These are phyloP conservation scores for Dicentrarchus labrax DNA, from an alignment of 2,113 vertebrate species.

Conservation along the genomic window DNA sequence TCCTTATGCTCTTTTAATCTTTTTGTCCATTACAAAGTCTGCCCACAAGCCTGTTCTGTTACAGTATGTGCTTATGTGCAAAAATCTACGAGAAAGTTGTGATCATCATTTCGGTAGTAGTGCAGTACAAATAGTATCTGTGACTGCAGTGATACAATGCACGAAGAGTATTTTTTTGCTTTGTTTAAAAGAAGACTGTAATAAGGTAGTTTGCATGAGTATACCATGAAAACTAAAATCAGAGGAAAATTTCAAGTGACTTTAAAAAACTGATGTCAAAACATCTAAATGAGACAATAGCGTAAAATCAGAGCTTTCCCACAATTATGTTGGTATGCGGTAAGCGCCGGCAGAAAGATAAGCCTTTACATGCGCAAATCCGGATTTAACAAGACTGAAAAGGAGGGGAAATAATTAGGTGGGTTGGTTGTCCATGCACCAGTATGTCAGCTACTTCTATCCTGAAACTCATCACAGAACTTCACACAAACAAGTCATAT, in stretches of 20 bases:
- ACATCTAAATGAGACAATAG: too few species aligned
- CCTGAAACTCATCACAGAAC: not conserved
- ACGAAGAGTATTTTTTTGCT: not conserved
- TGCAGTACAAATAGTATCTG: not conserved
- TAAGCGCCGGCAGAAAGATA: too few species aligned
- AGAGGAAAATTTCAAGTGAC: not conserved
- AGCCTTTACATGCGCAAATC: not conserved
- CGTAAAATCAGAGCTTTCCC: not conserved
- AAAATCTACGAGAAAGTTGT: not conserved
- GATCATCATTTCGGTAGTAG: not conserved
- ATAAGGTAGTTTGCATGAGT: not conserved
- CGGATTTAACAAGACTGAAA: not conserved
- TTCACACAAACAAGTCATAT: not conserved
- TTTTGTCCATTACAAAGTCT: conserved; percentile 14
- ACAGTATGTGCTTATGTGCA: not conserved
- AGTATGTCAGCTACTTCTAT: not conserved
- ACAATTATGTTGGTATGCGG: too few species aligned
- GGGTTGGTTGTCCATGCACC: not conserved
- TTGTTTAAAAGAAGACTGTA: not conserved
- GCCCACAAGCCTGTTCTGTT: not conserved
- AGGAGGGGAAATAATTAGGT: not conserved
- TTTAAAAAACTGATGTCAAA: not conserved
- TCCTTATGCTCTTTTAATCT: conserved; percentile 37
- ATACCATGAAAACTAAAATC: not conserved
- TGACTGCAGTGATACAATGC: not conserved